Base-by-base conservation (phyloP, 1,140 invertebrate species). In the Eupristina koningsbergeri region DNA sequence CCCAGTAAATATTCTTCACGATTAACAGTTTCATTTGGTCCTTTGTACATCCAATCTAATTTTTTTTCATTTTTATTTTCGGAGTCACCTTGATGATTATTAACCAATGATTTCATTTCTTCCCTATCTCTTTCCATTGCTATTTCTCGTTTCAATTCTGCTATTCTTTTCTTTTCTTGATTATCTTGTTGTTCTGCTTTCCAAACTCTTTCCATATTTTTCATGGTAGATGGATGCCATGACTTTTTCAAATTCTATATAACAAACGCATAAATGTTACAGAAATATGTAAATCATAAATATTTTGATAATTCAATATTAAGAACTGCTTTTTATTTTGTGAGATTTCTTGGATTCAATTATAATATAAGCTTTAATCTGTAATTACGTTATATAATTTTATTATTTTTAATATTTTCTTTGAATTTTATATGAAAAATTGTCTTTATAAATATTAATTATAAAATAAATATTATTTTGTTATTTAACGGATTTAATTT, bases 41-140 rank as follows among this genome's bases (percentile, higher is more conserved):
- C 95, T 94, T 97, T 97, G 89, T 98, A 98, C 97, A 98, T 98
- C 97, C 97, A 98, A 88, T 98, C 96, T 67, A 98, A 89, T 84
- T 96, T 95, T 74, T 94, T 93, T 41, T 95, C 94, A 78, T 93
- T 93, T 39, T 93, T 93, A 67, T 93, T 93, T 53, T 93, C 91
- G 81, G 91, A 90, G 0, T 94, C 93, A 1, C 94, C 93, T 85
- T 93, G 94, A 17, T 93, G 94, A 17, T 93, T 93, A 89, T 94
- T 93, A 17, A 94, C 94, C 74, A 94, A 91, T n/a, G 93, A 92
- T 83, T 93, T 94, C n/a, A 96, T 91, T 84, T 96, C 94, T 80
- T 95, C 94, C 26, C 93, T 91, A 64, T 95, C 94, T 78, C 94
- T 93, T 86, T 96, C 95, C 87, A 95, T 93, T 80, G 94, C 94